Base-by-base conservation (phyloP, 2,888 invertebrate genomes). In the Pardosa pseudoannulata region DNA sequence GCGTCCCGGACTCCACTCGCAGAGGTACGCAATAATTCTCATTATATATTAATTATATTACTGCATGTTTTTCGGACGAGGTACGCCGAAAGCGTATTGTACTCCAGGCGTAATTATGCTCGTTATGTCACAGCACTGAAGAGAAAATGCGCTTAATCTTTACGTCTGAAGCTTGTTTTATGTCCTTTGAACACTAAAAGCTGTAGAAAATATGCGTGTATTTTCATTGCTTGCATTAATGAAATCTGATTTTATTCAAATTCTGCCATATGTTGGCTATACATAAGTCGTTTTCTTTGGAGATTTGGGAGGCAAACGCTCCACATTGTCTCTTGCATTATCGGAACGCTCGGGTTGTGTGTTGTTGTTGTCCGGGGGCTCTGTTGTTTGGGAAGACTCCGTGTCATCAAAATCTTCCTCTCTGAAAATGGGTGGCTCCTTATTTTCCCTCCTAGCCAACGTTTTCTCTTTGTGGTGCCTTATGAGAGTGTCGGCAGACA, bases 401-500 rank as follows among this genome's bases (percentile, higher is more conserved):
- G 6, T 46, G 3, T 11, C 19, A 7, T 78, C 72, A 11, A 83
- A 2, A 29, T 73, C 76, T 23, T 73, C 79, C 16, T 79, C 78
- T 29, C 39, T 74, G 23, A 85, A 79, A 13, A 85, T 73, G 1
- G 85, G 85, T 0, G 85, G 85, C 11, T 79, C 70, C 27, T 74
- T 74, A 28, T 85, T 62, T 68, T 73, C 16, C 11, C 6, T 73
- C 28, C 79, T 85, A 7, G 85, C 85, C 16, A 23, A 46, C 19
- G 70, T 70, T 13, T 74, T 73, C n/a, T 85, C 79, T 27, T 64
- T 79, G 46, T 85, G 85, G 19, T 85, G 85, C 9, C 62, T 73
- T n/a, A 85, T 11, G 3, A 79, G 71, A n/a, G 68, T 68, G 36
- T 85, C 79, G 0, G 85, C 85, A 5, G 85, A 79, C 7, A 85